Conservation (phyloP, 2,888 invertebrate genomes). For the Lithophane socia region DNA sequence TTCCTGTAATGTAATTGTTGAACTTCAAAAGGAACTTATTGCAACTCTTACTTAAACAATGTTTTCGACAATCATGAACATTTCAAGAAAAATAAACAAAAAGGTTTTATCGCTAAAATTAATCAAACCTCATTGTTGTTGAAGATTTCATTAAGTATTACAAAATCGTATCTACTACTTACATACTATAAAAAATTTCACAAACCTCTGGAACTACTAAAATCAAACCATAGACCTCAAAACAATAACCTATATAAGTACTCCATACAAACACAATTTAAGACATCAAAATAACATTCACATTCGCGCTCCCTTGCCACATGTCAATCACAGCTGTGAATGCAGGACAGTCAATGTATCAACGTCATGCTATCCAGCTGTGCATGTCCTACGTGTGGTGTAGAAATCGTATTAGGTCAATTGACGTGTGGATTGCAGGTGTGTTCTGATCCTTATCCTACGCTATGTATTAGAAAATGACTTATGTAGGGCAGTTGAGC, state of each 20-base stretch:
- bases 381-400: neutral
- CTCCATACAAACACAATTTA: neutral
- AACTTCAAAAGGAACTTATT: neutral
- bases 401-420: slow-evolving; percentile 31
- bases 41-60: neutral
- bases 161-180: neutral
- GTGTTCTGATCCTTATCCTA: slow-evolving; percentile 17
- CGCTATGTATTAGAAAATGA: neutral
- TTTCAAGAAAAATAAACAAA: neutral
- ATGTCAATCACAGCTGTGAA: slow-evolving; percentile 40
- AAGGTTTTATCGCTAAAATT: neutral
- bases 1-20: neutral
- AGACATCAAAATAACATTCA: neutral
- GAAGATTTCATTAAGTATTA: neutral
- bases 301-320: slow-evolving; percentile 14
- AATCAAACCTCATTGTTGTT: too few relatives aligned
- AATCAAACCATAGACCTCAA: neutral
- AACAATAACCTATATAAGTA: neutral
- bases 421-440: slow-evolving; percentile 23
- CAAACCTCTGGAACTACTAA: neutral
- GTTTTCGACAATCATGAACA: neutral
- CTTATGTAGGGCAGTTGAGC: neutral
- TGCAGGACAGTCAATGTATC: slow-evolving; percentile 49
- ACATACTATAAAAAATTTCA: neutral
- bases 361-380: slow-evolving; percentile 46